phyloP scores from a whole-genome alignment of 1,140 invertebrate species.

The Zaprionus kolodkinae region DNA sequence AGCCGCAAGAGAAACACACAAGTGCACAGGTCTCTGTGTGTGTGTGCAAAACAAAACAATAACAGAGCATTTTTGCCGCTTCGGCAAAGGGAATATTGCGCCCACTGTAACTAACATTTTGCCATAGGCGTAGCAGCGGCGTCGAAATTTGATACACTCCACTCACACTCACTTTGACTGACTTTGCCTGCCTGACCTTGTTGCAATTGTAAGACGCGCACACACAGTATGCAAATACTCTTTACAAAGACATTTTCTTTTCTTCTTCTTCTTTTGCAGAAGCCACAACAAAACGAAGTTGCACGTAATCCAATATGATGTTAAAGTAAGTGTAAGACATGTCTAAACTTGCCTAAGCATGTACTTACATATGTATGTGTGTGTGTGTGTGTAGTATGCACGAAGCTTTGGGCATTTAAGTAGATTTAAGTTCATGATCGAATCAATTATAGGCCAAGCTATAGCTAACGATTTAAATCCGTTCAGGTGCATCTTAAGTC shows the following conservation, averaged over 20 bases:
- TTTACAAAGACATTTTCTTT: constrained; percentile 7
- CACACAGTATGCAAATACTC: not conserved
- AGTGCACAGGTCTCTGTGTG: not conserved
- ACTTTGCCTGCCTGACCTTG: constrained; percentile 69
- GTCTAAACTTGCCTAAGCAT: not conserved
- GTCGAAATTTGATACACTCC: constrained; percentile 61
- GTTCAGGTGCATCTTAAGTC: constrained; percentile 61
- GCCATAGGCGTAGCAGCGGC: constrained; percentile 4
- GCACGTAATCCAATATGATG: constrained; percentile 35
- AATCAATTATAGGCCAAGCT: constrained; percentile 60
- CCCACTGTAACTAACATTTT: constrained; percentile 35
- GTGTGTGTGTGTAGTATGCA: constrained; percentile 12
- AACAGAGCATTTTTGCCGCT: constrained; percentile 75
- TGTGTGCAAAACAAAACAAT: constrained; percentile 32
- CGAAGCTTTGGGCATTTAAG: constrained; percentile 30
- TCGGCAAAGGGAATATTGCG: constrained; percentile 36
- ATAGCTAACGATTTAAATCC: constrained; percentile 23
- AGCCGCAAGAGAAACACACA: constrained; percentile 19
- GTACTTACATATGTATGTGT: not conserved
- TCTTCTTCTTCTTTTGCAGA: constrained; percentile 38
- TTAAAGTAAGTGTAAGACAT: constrained; percentile 62
- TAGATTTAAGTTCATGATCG: constrained; percentile 72
- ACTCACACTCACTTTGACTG: constrained; percentile 33
- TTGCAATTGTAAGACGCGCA: constrained; percentile 44
- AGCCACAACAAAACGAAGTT: constrained; percentile 44